Conservation (phyloP, 2,888 invertebrate species). For the Muschampia plurimacula region DNA sequence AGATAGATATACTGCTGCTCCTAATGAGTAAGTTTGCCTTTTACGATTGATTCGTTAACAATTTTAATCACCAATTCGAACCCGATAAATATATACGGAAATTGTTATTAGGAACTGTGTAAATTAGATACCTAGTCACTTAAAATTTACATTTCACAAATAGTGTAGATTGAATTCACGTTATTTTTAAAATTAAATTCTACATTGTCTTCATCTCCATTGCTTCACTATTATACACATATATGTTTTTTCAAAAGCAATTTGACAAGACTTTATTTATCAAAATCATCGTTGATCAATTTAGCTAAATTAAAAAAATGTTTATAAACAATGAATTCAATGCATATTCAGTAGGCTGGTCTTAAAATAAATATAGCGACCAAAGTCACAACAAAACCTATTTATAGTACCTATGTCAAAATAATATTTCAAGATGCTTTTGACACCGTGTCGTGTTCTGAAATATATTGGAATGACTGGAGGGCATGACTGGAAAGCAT, state of each 20-base stretch:
- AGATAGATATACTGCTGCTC: constrained; percentile 78
- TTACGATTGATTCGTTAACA: constrained; percentile 27
- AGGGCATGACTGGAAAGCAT: constrained; percentile 28
- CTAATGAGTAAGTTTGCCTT: constrained; percentile 74
- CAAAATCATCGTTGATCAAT: not conserved
- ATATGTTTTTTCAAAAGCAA: not conserved
- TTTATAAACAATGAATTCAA: not conserved
- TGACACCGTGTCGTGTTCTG: constrained; percentile 12
- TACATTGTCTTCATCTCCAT: no score
- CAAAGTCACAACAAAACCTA: constrained; percentile 1
- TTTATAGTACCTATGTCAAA: constrained; percentile 4
- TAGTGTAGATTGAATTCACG: not conserved
- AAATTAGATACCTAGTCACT: not conserved
- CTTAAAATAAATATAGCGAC: not conserved
- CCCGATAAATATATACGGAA: constrained; percentile 9
- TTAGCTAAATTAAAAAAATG: not conserved
- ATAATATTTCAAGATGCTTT: constrained; percentile 28
- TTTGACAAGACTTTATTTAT: not conserved
- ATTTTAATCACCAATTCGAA: not conserved
- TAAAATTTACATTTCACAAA: not conserved
- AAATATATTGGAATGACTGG: constrained; percentile 45
- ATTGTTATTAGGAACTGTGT: not conserved
- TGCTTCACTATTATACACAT: no score
- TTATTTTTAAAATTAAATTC: no score
- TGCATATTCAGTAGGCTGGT: not conserved